These are phyloP conservation scores for Dromococcyx pavoninus DNA, from an alignment of 2,797 vertebrate genomes.

Conservation along the genomic window DNA sequence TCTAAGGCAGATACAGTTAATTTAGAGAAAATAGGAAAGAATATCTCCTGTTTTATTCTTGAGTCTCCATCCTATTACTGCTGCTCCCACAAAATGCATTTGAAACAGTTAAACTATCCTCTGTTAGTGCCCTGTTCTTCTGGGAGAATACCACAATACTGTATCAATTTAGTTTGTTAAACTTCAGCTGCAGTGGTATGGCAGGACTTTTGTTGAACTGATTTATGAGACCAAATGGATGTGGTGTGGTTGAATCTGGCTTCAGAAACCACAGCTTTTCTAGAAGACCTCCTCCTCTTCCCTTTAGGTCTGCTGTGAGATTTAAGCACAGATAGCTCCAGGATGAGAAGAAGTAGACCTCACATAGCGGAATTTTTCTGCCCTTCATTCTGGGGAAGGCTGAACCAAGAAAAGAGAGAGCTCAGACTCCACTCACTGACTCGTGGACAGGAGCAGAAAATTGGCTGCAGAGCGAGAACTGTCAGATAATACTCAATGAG, in stretches of 20 bases:
- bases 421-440: neutral
- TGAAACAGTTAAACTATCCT: neutral
- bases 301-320: neutral
- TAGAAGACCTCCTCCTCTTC: neutral
- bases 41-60: neutral
- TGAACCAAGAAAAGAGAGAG: neutral
- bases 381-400: neutral
- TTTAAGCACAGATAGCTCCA: neutral
- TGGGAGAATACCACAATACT: neutral
- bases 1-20: neutral
- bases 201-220: neutral
- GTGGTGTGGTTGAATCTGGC: neutral
- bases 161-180: neutral
- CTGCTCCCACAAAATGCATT: neutral
- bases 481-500: slow-evolving; percentile 27
- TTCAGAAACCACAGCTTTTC: slow-evolving; percentile 25
- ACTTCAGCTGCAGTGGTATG: neutral
- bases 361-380: neutral
- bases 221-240: slow-evolving; percentile 21
- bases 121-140: neutral
- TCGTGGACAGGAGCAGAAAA: neutral
- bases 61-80: neutral
- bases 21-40: neutral
- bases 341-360: neutral
- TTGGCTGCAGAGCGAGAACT: slow-evolving; percentile 33